Evolutionary conservation across 1,140 invertebrate genomes (phyloP).

Genomic region (Agrypnia vestita): DNA sequence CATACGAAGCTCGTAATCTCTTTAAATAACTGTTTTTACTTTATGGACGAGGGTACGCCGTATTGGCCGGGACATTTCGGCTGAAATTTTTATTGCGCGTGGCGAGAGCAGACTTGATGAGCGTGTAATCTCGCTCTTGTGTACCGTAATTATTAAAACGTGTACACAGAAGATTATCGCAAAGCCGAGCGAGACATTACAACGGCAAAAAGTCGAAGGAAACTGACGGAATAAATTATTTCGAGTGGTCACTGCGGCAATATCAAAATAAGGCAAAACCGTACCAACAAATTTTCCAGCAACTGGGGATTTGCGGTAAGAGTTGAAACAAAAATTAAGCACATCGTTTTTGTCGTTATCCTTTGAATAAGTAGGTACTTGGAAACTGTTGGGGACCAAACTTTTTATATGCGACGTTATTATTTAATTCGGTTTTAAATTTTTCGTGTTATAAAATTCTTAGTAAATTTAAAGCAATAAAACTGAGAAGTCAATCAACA

Average conservation of each 20-base stretch:
- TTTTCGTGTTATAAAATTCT: too few species aligned
- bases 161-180: slow-evolving; percentile 2
- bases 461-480: too few species aligned
- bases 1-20: slow-evolving; percentile 20
- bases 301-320: too few species aligned
- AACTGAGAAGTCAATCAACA: too few species aligned
- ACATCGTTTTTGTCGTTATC: too few species aligned
- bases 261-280: background rate
- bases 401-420: too few species aligned
- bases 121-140: slow-evolving; percentile 27
- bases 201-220: slow-evolving; percentile 2
- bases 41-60: slow-evolving; percentile 2
- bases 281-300: too few species aligned
- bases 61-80: slow-evolving; percentile 24
- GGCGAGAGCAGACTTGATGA: background rate
- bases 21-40: slow-evolving; percentile 35
- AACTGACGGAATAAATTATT: slow-evolving; percentile 15
- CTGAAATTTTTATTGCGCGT: slow-evolving; percentile 28
- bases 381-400: too few species aligned
- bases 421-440: too few species aligned
- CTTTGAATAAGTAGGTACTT: too few species aligned
- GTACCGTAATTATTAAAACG: slow-evolving; percentile 10
- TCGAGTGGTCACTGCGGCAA: background rate
- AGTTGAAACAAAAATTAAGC: too few species aligned
- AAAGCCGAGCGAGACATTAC: slow-evolving; percentile 10